Evolutionary conservation across 2,888 invertebrate species (phyloP).

Genomic region (Dilophus febrilis): DNA sequence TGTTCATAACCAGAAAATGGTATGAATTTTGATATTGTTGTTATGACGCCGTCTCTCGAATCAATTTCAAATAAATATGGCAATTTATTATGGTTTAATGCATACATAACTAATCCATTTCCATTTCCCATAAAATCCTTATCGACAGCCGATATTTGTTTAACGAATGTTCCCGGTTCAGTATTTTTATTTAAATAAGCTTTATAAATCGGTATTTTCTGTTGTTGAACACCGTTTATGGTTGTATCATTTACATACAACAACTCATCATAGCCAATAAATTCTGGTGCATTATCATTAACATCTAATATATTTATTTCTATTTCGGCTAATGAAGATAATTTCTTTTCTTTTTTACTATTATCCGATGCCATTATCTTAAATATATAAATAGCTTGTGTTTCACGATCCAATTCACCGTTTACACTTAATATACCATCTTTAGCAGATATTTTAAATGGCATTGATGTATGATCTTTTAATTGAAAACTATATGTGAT

Average conservation of each 20-base stretch:
- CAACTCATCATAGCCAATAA: conserved; percentile 55
- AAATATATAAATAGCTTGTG: conserved; percentile 48
- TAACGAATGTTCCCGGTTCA: conserved; percentile 54
- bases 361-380: conserved; percentile 59
- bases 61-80: conserved; percentile 58
- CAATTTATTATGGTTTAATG: conserved; percentile 47
- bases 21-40: conserved; percentile 44
- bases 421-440: conserved; percentile 54
- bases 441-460: conserved; percentile 52
- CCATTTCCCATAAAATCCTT: conserved; percentile 72
- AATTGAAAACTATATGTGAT: conserved; percentile 49
- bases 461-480: conserved; percentile 31
- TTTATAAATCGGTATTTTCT: conserved; percentile 51
- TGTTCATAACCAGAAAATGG: conserved; percentile 26
- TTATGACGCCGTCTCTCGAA: conserved; percentile 67
- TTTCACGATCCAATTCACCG: conserved; percentile 63
- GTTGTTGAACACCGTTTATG: conserved; percentile 4
- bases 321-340: conserved; percentile 57
- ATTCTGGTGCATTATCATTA: conserved; percentile 68
- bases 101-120: conserved; percentile 68
- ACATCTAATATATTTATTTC: conserved; percentile 67
- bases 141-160: conserved; percentile 66
- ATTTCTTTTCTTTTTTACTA: conserved; percentile 38
- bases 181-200: conserved; percentile 58
- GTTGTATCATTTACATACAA: conserved; percentile 19